Percentiles rank a stretch among this genome's conserved stretches.
phyloP scores from a whole-genome alignment of 2,797 vertebrate species.

The Poliocrania exsul region DNA sequence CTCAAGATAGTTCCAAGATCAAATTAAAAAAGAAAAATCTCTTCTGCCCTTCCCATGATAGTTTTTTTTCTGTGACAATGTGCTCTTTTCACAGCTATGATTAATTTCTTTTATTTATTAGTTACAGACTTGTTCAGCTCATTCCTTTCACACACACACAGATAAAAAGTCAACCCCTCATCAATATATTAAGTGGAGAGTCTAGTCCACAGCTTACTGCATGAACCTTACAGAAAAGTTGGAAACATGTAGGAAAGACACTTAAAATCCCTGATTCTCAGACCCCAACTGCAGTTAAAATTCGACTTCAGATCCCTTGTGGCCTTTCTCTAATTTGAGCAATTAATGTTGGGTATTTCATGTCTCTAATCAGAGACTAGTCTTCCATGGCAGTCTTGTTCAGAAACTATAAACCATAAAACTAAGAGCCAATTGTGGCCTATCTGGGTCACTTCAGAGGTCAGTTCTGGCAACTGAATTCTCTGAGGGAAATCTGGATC shows the following conservation, averaged over 20 bases:
- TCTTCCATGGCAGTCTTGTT: not conserved
- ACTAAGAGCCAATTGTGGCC: not conserved
- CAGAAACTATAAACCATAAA: not conserved
- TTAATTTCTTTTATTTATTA: not conserved
- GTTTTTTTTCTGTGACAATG: not conserved
- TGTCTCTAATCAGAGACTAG: not conserved
- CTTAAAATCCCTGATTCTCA: not conserved
- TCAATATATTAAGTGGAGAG: not conserved
- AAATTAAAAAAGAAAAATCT: conserved; percentile 17
- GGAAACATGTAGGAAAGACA: not conserved
- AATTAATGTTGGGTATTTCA: not conserved
- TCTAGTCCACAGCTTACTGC: not conserved
- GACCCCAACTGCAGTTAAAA: not conserved
- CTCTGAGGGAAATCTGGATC: not conserved
- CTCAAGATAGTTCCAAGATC: not conserved
- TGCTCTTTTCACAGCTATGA: not conserved
- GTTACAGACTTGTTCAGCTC: not conserved
- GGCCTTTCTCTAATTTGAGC: not conserved
- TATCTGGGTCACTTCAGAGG: not conserved
- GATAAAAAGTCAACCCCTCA: not conserved
- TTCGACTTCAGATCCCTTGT: not conserved
- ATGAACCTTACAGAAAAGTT: not conserved
- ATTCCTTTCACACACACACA: not conserved
- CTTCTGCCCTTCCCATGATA: not conserved
- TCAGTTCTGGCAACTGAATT: not conserved